Percentiles rank a stretch among this genome's conserved stretches.
phyloP scores from a whole-genome alignment of 2,888 invertebrate species.

The Unio delphinus region DNA sequence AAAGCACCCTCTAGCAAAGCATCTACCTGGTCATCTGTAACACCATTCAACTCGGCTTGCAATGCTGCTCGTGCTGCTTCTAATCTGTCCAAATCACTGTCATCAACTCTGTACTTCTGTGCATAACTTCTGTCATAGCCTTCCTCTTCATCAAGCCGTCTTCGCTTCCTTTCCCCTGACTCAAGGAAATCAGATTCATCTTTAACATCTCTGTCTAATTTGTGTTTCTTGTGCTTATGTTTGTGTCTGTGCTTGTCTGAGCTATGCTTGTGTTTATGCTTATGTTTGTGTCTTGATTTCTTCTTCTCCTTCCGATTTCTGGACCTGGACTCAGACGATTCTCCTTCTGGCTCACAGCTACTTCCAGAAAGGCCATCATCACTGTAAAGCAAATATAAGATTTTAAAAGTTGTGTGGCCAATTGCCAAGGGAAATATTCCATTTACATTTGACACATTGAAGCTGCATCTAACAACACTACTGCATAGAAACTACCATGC shows the following conservation, averaged over 20 bases:
- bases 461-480: no score
- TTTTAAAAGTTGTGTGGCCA: background rate
- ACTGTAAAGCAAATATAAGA: conserved; percentile 16
- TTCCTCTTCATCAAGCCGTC: background rate
- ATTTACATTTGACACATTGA: no score
- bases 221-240: conserved; percentile 62
- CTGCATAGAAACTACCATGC: no score
- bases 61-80: conserved; percentile 69
- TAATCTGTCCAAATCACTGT: conserved; percentile 64
- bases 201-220: conserved; percentile 28
- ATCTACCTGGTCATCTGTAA: conserved; percentile 25
- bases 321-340: conserved; percentile 12
- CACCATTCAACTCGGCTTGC: conserved; percentile 65
- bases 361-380: conserved; percentile 47
- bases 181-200: conserved; percentile 14
- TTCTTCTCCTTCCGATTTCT: conserved; percentile 53
- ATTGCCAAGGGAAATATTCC: no score
- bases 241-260: conserved; percentile 53
- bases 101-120: conserved; percentile 35
- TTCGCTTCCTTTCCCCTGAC: conserved; percentile 17
- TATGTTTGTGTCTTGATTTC: conserved; percentile 73
- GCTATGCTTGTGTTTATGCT: conserved; percentile 77
- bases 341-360: conserved; percentile 10
- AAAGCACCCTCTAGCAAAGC: conserved; percentile 17
- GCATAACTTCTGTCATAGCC: conserved; percentile 7